Evolutionary conservation across 2,888 invertebrate species (phyloP), one percentile per base, ranked within the genome.

Genomic region (Polydrusus cervinus): DNA sequence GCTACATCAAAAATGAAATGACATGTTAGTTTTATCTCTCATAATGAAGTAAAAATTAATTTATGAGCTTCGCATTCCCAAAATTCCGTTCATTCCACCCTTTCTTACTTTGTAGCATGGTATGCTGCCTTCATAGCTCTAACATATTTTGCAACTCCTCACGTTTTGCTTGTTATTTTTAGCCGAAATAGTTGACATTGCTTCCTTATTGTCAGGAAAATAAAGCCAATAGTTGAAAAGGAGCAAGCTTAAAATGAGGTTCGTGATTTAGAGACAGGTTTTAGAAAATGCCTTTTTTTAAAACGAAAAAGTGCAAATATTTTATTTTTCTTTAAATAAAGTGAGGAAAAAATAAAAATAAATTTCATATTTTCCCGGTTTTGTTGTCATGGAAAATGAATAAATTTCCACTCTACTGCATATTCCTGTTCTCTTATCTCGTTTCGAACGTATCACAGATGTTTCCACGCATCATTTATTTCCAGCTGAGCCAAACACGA

Each of bases 171-270:
- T 38, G 71, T 72, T 77, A 77, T 74, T 77, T 76, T 77, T 74
- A 75, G 66, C 49, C 6, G 20, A 68, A 72, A 79, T 77, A 71
- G 74, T 64, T 75, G 34, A 67, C 74, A 79, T 76, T 70, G 79
- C 79, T 79, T 79, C 79, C 79, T 77, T 72, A 73, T 78, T 75
- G 76, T 75, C 68, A 30, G 67, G 57, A 72, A 78, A 70, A 70
- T 71, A 75, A 75, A 76, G 57, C 74, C 67, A 66, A 72, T 69
- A 74, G 60, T 40, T 64, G 34, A 65, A 43, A 25, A 25, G 49
- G 30, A 30, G n/a, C 13, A 8, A 11, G 55, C 16, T 57, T 0
- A 9, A 8, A 57, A 64, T 30, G 47, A 30, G 11, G 18, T 47
- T 30, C 5, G 16, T 9, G 9, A 64, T 16, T 47, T 25, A 25